phyloP scores from a whole-genome alignment of 2,113 vertebrate genomes.

The Phylloscopus trochiloides region DNA sequence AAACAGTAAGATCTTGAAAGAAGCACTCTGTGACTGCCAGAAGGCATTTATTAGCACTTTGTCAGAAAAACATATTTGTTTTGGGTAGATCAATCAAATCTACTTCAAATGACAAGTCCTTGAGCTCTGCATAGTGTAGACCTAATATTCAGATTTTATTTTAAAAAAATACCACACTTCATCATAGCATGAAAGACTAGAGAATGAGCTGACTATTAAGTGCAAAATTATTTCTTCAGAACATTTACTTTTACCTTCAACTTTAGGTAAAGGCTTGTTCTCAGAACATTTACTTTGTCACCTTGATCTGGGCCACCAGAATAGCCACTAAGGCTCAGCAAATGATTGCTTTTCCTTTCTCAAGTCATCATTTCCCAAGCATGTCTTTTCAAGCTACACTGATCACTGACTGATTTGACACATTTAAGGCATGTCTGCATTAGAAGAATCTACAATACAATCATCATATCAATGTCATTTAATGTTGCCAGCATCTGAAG shows the following conservation, averaged over 20 bases:
- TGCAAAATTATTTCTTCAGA: neutral
- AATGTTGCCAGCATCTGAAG: neutral
- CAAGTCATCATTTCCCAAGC: neutral
- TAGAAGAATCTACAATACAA: neutral
- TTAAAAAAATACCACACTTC: neutral
- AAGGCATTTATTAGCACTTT: conserved; percentile 77
- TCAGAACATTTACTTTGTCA: neutral
- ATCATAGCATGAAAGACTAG: conserved; percentile 9
- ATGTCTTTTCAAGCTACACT: neutral
- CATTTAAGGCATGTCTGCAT: neutral
- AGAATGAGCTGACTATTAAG: neutral
- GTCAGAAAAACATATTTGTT: conserved; percentile 65
- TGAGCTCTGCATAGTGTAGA: neutral
- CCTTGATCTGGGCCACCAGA: neutral
- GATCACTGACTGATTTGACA: neutral
- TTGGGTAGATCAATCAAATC: conserved; percentile 70
- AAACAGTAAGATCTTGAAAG: conserved; percentile 73
- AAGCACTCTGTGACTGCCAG: conserved; percentile 39
- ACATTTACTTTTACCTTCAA: conserved; percentile 39
- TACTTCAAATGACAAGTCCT: conserved; percentile 64
- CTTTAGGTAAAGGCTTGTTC: neutral
- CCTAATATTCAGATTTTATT: conserved; percentile 23
- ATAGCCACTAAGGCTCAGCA: neutral
- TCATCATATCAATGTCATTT: neutral
- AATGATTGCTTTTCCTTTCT: neutral